Evolutionary conservation across 2,113 vertebrate genomes (phyloP), one percentile per base, ranked within the genome.

Genomic region (Egretta garzetta): DNA sequence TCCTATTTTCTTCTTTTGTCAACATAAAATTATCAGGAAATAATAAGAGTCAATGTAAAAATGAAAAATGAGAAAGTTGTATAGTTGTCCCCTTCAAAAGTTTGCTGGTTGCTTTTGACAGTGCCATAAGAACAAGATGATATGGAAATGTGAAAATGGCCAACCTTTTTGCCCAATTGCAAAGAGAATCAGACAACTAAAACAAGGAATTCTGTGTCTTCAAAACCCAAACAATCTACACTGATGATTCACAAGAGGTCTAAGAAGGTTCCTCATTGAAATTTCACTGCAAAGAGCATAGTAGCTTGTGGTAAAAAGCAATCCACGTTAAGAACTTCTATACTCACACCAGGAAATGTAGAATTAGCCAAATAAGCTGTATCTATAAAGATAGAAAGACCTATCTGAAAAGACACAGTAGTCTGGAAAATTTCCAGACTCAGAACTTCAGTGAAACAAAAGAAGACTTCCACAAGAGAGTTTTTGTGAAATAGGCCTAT

Each of bases 211-310:
- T 80, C 3, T 32, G 10, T 39, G 16, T 18, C 24, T 66, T 76
- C 4, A 3, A 80, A 96, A 86, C n/a, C 3, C 2, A 49, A 86
- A 37, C 3, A 64, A 19, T 52, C 19, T 24, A 24, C 6, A 32
- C 4, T 22, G 14, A 45, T 0, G 3, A 35, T 2, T 86, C 63
- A 14, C 0, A 1, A 49, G 5, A 67, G 11, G 24, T 52, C 80
- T 73, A 50, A 74, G 70, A 82, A 87, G 12, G 80, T 56, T 52
- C 4, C 5, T 73, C 24, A 37, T 12, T 59, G 37, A 86, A 91
- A 77, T 12, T 53, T 86, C 52, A n/a, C 13, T 37, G 24, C 24
- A 80, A 90, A 71, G 21, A 62, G 4, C 20, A 20, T 55, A 58
- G 41, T 4, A 80, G 2, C 9, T 88, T 82, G 30, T 83, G 41